Percentiles rank a stretch among this genome's conserved stretches.
Conservation (phyloP, 2,113 vertebrate genomes). For the Campylomormyrus tamandua region DNA sequence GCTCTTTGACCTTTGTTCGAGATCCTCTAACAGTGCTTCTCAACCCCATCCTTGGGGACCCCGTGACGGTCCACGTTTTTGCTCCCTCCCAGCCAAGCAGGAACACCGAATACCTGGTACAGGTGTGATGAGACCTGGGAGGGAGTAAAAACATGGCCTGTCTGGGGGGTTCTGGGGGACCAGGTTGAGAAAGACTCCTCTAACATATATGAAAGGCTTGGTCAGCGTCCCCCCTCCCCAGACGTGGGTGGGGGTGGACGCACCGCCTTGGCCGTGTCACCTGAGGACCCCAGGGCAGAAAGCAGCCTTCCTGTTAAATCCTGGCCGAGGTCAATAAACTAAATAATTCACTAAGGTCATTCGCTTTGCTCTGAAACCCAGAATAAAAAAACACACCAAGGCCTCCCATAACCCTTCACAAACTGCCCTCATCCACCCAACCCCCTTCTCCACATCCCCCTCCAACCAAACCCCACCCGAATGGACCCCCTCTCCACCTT, state of each 20-base stretch:
- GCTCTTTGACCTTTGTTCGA: background rate
- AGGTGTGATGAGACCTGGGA: background rate
- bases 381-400: slow-evolving; percentile 33
- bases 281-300: slow-evolving; percentile 67
- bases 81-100: background rate
- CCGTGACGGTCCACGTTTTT: background rate
- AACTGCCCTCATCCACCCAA: background rate
- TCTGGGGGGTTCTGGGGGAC: slow-evolving; percentile 34
- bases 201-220: slow-evolving; percentile 32
- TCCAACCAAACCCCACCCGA: background rate
- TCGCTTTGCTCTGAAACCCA: slow-evolving; percentile 58
- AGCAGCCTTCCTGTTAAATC: slow-evolving; percentile 72
- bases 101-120: background rate
- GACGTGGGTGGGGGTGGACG: slow-evolving; percentile 43
- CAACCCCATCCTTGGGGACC: background rate
- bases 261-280: slow-evolving; percentile 67
- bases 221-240: slow-evolving; percentile 39
- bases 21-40: too few relatives aligned
- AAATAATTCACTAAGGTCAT: slow-evolving; percentile 76
- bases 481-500: background rate
- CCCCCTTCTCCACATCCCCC: background rate
- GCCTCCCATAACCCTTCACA: slow-evolving; percentile 1
- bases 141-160: background rate
- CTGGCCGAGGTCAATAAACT: slow-evolving; percentile 73
- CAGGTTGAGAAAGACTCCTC: slow-evolving; percentile 28